Evolutionary conservation across 1,140 invertebrate species (phyloP).

Genomic region (Conus ventricosus): DNA sequence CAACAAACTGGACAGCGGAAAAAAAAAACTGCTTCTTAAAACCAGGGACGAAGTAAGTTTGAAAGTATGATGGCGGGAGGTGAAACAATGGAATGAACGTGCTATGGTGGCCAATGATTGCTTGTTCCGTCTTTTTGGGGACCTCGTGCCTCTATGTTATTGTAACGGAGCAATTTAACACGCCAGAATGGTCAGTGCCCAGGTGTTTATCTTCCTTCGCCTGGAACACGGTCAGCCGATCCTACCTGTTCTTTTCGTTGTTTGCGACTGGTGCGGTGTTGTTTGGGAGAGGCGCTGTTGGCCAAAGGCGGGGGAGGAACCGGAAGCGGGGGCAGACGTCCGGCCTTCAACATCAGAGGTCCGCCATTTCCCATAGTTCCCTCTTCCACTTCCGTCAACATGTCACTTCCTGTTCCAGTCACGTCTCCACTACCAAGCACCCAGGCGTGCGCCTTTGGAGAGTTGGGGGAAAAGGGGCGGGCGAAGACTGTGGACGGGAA

Average conservation of each 20-base stretch:
- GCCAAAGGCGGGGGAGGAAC: neutral
- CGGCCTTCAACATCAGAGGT: neutral
- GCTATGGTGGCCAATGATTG: no score
- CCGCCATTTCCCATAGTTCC: neutral
- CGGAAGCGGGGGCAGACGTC: neutral
- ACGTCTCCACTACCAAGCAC: neutral
- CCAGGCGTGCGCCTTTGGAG: neutral
- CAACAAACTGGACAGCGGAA: no score
- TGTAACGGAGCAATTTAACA: no score
- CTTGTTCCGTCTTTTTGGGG: no score
- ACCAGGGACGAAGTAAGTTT: no score
- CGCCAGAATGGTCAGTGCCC: no score
- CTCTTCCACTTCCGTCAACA: neutral
- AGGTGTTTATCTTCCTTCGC: no score
- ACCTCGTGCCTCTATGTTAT: no score
- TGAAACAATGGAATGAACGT: no score
- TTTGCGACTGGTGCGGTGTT: neutral
- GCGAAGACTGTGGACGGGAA: neutral
- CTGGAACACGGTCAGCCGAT: neutral
- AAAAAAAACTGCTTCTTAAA: no score
- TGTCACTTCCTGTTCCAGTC: neutral
- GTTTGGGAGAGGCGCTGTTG: neutral
- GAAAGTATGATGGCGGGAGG: no score
- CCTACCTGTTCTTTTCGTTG: neutral
- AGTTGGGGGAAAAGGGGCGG: neutral